phyloP scores from a whole-genome alignment of 2,888 invertebrate genomes.

The Hemicrepidius hirtus region DNA sequence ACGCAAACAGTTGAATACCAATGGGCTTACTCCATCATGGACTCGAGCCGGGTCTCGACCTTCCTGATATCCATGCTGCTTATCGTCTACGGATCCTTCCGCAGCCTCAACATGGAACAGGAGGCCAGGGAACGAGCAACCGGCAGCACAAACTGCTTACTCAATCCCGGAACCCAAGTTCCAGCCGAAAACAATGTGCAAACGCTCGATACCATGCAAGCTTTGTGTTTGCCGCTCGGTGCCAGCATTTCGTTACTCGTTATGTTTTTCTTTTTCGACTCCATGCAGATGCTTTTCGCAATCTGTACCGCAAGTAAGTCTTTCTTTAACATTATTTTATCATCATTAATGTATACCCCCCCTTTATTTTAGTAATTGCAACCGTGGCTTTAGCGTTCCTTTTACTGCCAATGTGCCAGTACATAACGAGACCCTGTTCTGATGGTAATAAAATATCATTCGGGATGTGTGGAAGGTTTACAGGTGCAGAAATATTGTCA shows the following conservation, averaged over 20 bases:
- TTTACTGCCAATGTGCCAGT: constrained; percentile 97
- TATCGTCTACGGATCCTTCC: constrained; percentile 98
- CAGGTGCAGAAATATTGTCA: constrained; percentile 94
- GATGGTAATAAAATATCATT: constrained; percentile 91
- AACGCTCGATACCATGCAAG: constrained; percentile 97
- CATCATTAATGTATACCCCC: constrained; percentile 38
- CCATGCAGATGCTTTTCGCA: constrained; percentile 96
- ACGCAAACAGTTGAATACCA: constrained; percentile 76
- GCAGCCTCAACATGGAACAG: constrained; percentile 96
- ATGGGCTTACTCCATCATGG: constrained; percentile 97
- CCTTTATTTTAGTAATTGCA: constrained; percentile 86
- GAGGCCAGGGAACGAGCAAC: constrained; percentile 86
- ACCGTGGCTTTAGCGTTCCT: constrained; percentile 97
- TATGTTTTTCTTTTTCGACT: constrained; percentile 99
- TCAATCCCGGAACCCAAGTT: constrained; percentile 67
- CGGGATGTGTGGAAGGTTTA: constrained; percentile 94
- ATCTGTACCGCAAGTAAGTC: constrained; percentile 96
- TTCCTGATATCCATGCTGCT: constrained; percentile 97
- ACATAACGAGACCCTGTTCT: constrained; percentile 89
- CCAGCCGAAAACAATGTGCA: constrained; percentile 78
- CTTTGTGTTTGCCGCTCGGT: constrained; percentile 95
- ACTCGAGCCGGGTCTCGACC: constrained; percentile 97
- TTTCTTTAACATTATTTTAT: not conserved
- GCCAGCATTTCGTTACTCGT: constrained; percentile 96
- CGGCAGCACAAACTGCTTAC: constrained; percentile 69